Percentiles rank a stretch among this genome's conserved stretches.
Evolutionary conservation across 2,888 invertebrate genomes (phyloP).

Genomic region (Poecilus cupreus): DNA sequence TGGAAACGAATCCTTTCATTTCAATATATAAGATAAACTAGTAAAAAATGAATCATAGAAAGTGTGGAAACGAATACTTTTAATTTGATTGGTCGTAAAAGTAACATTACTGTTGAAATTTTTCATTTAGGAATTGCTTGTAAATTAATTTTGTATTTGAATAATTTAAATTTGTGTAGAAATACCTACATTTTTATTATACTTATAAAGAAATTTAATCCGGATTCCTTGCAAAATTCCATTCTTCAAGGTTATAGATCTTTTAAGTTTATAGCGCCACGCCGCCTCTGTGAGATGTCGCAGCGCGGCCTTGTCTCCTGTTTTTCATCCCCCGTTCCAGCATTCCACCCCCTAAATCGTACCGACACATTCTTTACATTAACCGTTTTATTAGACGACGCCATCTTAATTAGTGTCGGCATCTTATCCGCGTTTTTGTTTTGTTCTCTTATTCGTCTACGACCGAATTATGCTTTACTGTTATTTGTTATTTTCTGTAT

Average conservation of each 20-base stretch:
- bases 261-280: neutral
- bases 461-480: slow-evolving; percentile 39
- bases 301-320: neutral
- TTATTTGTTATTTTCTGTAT: neutral
- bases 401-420: slow-evolving; percentile 49
- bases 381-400: slow-evolving; percentile 49
- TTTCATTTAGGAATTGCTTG: too few species aligned
- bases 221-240: neutral
- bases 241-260: neutral
- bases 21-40: too few species aligned
- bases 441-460: neutral
- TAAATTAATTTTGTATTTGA: too few species aligned
- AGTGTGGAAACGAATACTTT: too few species aligned
- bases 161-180: too few species aligned
- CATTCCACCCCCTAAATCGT: slow-evolving; percentile 13
- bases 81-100: too few species aligned
- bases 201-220: too few species aligned
- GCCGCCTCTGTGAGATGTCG: neutral
- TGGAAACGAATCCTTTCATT: too few species aligned
- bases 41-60: too few species aligned
- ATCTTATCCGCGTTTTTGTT: slow-evolving; percentile 45
- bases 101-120: too few species aligned
- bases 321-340: neutral
- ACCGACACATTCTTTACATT: slow-evolving; percentile 55
- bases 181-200: too few species aligned